A percentile compares a stretch with the other conserved stretches of the same genome.
phyloP scores from a whole-genome alignment of 2,888 invertebrate species.

The Pollenia angustigena region DNA sequence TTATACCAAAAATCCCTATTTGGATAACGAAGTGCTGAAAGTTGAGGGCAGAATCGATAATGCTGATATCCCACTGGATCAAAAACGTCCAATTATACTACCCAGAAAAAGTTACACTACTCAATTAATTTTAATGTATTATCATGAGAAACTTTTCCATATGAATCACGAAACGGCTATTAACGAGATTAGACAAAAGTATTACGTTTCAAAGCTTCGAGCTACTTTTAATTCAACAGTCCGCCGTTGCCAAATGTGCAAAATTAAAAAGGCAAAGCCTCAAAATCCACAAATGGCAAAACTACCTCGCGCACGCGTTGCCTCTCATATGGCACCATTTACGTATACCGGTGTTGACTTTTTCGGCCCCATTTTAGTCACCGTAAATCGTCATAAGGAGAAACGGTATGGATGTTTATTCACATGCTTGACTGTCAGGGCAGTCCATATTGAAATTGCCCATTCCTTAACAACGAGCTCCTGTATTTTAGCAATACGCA shows the following conservation, averaged over 20 bases:
- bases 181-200: conserved; percentile 43
- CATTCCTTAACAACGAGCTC: conserved; percentile 21
- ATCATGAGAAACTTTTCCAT: conserved; percentile 26
- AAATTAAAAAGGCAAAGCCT: conserved; percentile 29
- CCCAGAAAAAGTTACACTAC: conserved; percentile 44
- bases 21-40: conserved; percentile 51
- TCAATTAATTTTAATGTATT: conserved; percentile 9
- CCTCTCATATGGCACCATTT: neutral
- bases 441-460: conserved; percentile 65
- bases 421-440: conserved; percentile 54
- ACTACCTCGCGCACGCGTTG: conserved; percentile 27
- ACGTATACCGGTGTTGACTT: too few species aligned
- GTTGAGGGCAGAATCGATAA: conserved; percentile 64
- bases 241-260: conserved; percentile 46
- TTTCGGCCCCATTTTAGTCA: too few species aligned
- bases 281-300: conserved; percentile 33
- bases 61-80: conserved; percentile 12
- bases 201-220: conserved; percentile 35
- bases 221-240: conserved; percentile 24
- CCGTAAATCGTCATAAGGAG: too few species aligned
- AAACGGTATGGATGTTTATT: conserved; percentile 58
- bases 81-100: conserved; percentile 62
- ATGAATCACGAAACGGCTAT: conserved; percentile 47
- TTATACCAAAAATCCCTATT: conserved; percentile 33
- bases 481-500: conserved; percentile 40